phyloP scores from a whole-genome alignment of 1,140 invertebrate genomes.

The Yoshiicerus persimilis region DNA sequence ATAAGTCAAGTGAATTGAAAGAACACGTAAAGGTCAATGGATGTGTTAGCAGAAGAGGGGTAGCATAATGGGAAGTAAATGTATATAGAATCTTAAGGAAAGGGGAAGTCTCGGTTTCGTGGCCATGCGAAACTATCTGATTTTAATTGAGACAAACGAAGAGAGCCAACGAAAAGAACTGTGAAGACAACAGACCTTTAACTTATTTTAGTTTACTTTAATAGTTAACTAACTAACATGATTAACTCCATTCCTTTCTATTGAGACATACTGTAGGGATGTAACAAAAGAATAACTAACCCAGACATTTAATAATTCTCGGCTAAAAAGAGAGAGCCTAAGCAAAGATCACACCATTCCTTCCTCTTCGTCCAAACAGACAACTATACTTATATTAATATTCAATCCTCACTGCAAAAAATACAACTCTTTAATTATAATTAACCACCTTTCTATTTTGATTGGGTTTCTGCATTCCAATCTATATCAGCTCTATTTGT shows the following conservation, averaged over 20 bases:
- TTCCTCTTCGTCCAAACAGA: neutral
- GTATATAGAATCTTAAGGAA: neutral
- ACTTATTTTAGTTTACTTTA: no score
- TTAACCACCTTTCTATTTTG: no score
- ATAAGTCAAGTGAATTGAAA: neutral
- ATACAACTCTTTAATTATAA: no score
- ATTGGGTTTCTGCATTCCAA: no score
- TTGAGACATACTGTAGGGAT: neutral
- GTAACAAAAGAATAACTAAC: neutral
- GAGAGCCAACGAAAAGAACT: neutral
- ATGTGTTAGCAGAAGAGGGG: neutral
- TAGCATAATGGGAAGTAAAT: neutral
- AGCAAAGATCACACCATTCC: neutral
- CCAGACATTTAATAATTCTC: no score
- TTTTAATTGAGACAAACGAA: neutral
- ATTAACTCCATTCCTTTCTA: neutral
- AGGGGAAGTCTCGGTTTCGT: neutral
- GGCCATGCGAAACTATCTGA: neutral
- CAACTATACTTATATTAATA: no score
- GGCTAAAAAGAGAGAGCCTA: neutral
- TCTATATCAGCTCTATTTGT: no score
- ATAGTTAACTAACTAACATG: neutral
- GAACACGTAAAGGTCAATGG: neutral
- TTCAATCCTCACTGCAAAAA: neutral
- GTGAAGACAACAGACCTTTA: neutral